Base-by-base conservation (phyloP, 2,888 invertebrate genomes). In the Aphidoletes aphidimyza region DNA sequence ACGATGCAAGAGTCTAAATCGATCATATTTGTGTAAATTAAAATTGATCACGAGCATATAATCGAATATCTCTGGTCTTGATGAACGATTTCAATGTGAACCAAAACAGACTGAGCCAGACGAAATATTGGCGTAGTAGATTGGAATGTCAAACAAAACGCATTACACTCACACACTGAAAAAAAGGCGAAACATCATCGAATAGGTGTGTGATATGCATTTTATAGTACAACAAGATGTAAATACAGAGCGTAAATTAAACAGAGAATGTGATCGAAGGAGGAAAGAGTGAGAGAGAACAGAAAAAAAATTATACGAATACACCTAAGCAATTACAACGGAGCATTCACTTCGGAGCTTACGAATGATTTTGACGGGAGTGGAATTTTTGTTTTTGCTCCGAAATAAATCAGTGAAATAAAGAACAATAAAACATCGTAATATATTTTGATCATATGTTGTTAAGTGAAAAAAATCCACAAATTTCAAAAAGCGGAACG, bases 291-390 rank as follows among this genome's bases (percentile, higher is more conserved):
- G 36, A 69, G 59, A 59, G 8, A 26, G 2, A 26, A 26, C 8
- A 26, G 34, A 34, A 69, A 69, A 34, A 34, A 69, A 34, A 34
- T 30, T 26, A 59, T 34, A 69, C 36, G 69, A 81, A 42, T 83
- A 83, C 83, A 42, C 83, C 83, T 83, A 83, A 42, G 83, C 83
- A 83, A 83, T 83, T 42, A 83, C 42, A 83, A 26, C 83, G 39
- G 22, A 83, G 42, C 83, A 83, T 42, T 83, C 83, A 83, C 45
- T 39, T 83, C 45, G 45, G 14, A 81, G 39, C 69, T 30, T 42
- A 83, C 83, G 39, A 45, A 83, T 30, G 30, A 83, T 83, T 83
- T 83, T 83, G 83, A 83, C 83, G 83, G 83, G 83, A 83, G 83
- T 83, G 83, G 83, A 83, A 42, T 83, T 83, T 83, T 42, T 42